Conservation (phyloP, 2,888 invertebrate genomes). For the Schizotus pectinicornis region DNA sequence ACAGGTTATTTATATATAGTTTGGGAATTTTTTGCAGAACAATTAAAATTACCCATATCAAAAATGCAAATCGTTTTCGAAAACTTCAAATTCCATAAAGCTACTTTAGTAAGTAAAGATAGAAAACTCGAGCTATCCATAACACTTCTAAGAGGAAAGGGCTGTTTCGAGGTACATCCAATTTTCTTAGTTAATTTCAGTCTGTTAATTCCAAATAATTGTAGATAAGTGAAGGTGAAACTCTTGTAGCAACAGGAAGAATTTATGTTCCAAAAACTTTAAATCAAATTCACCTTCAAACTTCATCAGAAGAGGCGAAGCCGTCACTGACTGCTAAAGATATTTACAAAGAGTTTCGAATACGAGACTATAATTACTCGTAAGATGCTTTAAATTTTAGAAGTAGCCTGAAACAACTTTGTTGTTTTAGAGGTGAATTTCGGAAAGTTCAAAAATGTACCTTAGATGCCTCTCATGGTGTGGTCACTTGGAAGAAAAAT, state of each 20-base stretch:
- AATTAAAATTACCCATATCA: slow-evolving; percentile 50
- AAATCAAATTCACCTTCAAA: not conserved
- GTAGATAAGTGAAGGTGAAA: slow-evolving; percentile 29
- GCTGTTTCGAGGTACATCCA: slow-evolving; percentile 44
- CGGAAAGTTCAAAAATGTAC: slow-evolving; percentile 39
- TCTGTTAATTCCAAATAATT: too few relatives aligned
- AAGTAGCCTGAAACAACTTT: not conserved
- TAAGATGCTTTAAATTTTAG: slow-evolving; percentile 22
- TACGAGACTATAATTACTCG: slow-evolving; percentile 69
- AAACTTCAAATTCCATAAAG: slow-evolving; percentile 65
- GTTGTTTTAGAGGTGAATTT: slow-evolving; percentile 40
- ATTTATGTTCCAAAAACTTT: not conserved
- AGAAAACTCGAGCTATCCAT: slow-evolving; percentile 48
- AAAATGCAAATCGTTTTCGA: slow-evolving; percentile 65
- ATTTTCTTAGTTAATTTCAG: too few relatives aligned
- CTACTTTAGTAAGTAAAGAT: slow-evolving; percentile 52
- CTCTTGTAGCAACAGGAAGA: slow-evolving; percentile 11
- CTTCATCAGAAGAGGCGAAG: slow-evolving; percentile 40
- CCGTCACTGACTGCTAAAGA: slow-evolving; percentile 64
- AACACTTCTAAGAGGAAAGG: slow-evolving; percentile 41
- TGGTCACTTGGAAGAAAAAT: slow-evolving; percentile 57
- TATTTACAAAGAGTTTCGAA: slow-evolving; percentile 70
- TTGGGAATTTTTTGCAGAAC: slow-evolving; percentile 63
- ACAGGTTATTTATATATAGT: slow-evolving; percentile 62
- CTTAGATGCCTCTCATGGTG: slow-evolving; percentile 46